phyloP scores from a whole-genome alignment of 2,113 vertebrate species.

The Eulemur macaco region DNA sequence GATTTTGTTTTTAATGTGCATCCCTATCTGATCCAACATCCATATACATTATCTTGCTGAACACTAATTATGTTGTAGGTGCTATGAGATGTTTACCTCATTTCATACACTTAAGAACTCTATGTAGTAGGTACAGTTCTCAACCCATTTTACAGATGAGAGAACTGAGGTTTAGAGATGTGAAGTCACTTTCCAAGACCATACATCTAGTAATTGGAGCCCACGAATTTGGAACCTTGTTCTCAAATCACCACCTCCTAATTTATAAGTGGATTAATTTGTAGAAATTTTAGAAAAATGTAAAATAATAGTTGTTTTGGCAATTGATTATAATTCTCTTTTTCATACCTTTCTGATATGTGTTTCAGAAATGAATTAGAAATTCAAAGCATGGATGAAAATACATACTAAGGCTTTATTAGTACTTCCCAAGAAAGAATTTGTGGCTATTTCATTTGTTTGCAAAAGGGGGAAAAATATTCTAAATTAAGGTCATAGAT shows the following conservation, averaged over 20 bases:
- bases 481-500: neutral
- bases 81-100: neutral
- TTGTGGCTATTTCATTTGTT: neutral
- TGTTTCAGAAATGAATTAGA: slow-evolving; percentile 13
- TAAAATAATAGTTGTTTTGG: neutral
- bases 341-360: neutral
- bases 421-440: slow-evolving; percentile 10
- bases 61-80: neutral
- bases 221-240: neutral
- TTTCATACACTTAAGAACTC: neutral
- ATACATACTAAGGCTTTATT: neutral
- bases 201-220: neutral
- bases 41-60: neutral
- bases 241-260: neutral
- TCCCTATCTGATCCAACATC: neutral
- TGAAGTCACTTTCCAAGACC: neutral
- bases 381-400: slow-evolving; percentile 41
- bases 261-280: neutral
- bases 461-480: neutral
- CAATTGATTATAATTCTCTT: neutral
- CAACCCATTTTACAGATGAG: neutral
- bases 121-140: neutral
- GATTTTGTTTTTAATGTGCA: neutral
- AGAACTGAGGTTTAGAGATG: neutral
- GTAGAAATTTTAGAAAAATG: neutral